Evolutionary conservation across 2,113 vertebrate species (phyloP), one percentile per base, ranked within the genome.

Genomic region (Lycocorax pyrrhopterus): DNA sequence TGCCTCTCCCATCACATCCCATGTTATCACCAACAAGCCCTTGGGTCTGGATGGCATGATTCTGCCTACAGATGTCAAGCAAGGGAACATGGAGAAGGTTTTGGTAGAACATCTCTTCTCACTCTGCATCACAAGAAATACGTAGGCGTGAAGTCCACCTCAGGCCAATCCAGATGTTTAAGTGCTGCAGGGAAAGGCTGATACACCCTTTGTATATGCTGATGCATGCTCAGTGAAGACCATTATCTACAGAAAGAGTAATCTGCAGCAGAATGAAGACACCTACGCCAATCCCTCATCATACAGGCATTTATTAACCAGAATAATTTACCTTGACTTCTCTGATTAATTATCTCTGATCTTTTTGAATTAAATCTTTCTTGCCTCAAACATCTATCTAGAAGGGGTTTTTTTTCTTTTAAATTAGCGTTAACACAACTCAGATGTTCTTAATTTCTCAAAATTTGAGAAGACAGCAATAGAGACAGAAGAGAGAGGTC

Each of bases 131-230:
- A 51, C 0, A 4, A 79, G 47, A 51, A 64, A 33, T 21, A 29
- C 0, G 4, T 1, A 44, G 59, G 51, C 2, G 0, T 25, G 11
- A 67, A 74, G 13, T 49, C 13, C 56, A 46, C 12, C 33, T 49
- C 7, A 55, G 21, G 32, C 22, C 37, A 67, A 17, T 14, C 30
- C 22, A 78, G 29, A 25, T 47, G 30, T 33, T 27, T n/a, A 46
- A 19, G 20, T 23, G 37, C 23, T 52, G 55, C 35, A 69, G 35
- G 56, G 26, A 72, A 80, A 73, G 44, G 47, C 49, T 47, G 53
- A n/a, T 12, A 29, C 10, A 84, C 13, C 33, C 16, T 52, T 49
- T 25, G 9, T 4, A 43, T 2, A 49, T 3, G 29, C 32, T 60
- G 60, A 47, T 56, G 63, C 25, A 29, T 1, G 60, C 53, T 64